Evolutionary conservation across 2,888 invertebrate genomes (phyloP), one percentile per base, ranked within the genome.

Genomic region (Apamea anceps): DNA sequence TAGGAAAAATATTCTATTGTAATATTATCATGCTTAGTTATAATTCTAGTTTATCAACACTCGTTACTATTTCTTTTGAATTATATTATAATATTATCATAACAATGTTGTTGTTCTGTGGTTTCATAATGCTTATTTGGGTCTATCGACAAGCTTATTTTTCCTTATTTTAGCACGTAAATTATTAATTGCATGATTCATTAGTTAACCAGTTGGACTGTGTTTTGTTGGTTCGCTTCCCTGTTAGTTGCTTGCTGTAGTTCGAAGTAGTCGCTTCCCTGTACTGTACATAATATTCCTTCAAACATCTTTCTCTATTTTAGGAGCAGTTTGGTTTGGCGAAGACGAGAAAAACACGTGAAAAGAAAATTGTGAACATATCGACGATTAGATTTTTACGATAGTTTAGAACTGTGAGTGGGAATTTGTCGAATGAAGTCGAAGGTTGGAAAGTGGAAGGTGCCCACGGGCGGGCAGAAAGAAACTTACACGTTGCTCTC

Each of bases 401-500:
- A 86, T 87, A 89, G 82, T 81, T 86, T 90, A 88, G 79, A 87
- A 84, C 88, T 85, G 90, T 90, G 87, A 88, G 80, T 87, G 86
- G 91, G 90, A 88, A 88, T 85, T 88, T 92, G 90, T 90, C 96
- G 96, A 95, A 96, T 96, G 97, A 96, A 96, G 96, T 96, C 96
- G 90, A 96, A 96, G 93, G 93, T 95, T 87, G 97, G 97, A 97
- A 97, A 97, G 96, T 97, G 97, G 96, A 48, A 48, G 15, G 48
- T 48, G 48, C 97, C 97, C 92, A 95, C 97, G 93, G 95, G 94
- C 91, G 96, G 96, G 93, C 96, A 96, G 81, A 97, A 97, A 93
- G 97, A 97, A 95, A 97, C 97, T 72, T 97, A 97, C 93, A 97
- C 97, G 37, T 95, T 97, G 91, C 94, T 97, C 88, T 97, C 97